phyloP scores from a whole-genome alignment of 2,113 vertebrate species.

The Fukomys damarensis region DNA sequence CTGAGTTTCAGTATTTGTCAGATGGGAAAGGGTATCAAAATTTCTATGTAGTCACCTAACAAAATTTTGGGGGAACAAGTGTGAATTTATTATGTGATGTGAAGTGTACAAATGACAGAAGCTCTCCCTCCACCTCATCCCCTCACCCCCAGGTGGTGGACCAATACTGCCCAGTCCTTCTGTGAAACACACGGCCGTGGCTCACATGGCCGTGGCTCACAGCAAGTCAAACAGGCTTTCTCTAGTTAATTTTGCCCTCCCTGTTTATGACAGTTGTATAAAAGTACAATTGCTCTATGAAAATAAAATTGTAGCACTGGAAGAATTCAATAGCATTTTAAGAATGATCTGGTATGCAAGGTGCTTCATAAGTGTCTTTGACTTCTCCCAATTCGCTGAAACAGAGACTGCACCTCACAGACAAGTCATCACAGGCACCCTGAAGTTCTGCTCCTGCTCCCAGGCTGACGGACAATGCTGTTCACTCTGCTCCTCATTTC shows the following conservation, averaged over 20 bases:
- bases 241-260: not conserved
- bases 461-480: not conserved
- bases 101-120: not conserved
- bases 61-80: not conserved
- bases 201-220: not conserved
- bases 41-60: not conserved
- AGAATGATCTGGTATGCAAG: slow-evolving; percentile 21
- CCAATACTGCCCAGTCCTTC: not conserved
- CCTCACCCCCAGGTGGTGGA: not conserved
- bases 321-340: not conserved
- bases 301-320: not conserved
- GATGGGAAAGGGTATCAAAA: not conserved
- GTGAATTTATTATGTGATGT: not conserved
- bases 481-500: not conserved
- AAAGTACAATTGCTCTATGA: slow-evolving; percentile 37
- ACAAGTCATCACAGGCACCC: not conserved
- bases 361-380: not conserved
- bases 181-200: not conserved
- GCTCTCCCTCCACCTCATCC: not conserved
- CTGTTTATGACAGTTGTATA: not conserved
- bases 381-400: not conserved
- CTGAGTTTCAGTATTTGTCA: not conserved
- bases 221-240: slow-evolving; percentile 19
- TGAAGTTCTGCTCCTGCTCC: not conserved
- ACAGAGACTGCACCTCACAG: not conserved